These are phyloP conservation scores for Ictalurus furcatus DNA, from an alignment of 2,113 vertebrate species.

Conservation along the genomic window DNA sequence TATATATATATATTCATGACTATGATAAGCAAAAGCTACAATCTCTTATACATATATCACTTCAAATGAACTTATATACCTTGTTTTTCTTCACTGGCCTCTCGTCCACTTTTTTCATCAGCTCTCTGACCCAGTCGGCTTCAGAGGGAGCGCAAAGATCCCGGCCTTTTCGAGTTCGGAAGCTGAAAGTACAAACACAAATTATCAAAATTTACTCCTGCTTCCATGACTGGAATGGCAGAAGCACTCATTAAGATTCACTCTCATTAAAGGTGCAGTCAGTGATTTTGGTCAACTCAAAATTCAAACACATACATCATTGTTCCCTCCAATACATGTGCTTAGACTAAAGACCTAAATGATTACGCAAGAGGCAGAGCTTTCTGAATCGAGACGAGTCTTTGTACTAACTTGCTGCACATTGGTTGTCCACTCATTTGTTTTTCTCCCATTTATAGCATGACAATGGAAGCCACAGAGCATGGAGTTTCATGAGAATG, in stretches of 20 bases:
- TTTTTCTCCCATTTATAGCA: not conserved
- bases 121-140: conserved; percentile 22
- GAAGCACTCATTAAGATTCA: not conserved
- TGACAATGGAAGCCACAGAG: not conserved
- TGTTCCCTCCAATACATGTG: not conserved
- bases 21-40: not conserved
- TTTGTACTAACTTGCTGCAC: not conserved
- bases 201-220: not conserved
- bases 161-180: conserved; percentile 40
- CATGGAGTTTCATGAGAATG: not conserved
- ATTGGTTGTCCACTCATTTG: not conserved
- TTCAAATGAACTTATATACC: conserved; percentile 32
- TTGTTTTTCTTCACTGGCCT: not conserved
- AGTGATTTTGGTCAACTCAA: not conserved
- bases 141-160: conserved; percentile 48
- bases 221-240: not conserved
- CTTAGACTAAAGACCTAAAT: not conserved
- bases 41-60: not conserved
- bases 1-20: not conserved
- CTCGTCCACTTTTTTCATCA: conserved; percentile 9
- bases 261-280: not conserved
- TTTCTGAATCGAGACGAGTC: not conserved
- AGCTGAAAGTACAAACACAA: conserved; percentile 44
- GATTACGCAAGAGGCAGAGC: not conserved
- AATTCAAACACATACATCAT: not conserved